phyloP scores from a whole-genome alignment of 2,888 invertebrate species.

The Subacronicta megacephala region DNA sequence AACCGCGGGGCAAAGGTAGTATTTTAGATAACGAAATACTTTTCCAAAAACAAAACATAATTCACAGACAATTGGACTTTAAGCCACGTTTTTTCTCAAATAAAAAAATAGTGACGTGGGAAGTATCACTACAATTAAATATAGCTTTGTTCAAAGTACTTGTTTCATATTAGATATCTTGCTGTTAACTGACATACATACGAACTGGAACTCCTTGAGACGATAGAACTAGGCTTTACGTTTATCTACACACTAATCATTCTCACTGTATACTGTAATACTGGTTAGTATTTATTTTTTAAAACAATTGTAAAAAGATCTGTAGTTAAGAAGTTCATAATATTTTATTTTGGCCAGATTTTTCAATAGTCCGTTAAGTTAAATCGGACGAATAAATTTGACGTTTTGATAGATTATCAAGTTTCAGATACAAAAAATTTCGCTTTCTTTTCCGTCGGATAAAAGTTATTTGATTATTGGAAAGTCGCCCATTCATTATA shows the following conservation, averaged over 20 bases:
- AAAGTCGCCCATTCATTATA: no score
- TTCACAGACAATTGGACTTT: slow-evolving; percentile 36
- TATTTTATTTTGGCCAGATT: no score
- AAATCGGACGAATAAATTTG: no score
- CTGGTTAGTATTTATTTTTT: slow-evolving; percentile 8
- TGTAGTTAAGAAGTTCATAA: not conserved
- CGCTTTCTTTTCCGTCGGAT: no score
- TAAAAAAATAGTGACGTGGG: slow-evolving; percentile 36
- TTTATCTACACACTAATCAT: slow-evolving; percentile 42
- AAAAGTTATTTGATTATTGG: no score
- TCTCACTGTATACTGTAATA: slow-evolving; percentile 36
- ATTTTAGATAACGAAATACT: no score
- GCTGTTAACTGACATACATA: slow-evolving; percentile 46
- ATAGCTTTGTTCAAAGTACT: slow-evolving; percentile 37
- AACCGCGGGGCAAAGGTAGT: no score
- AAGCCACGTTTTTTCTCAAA: slow-evolving; percentile 45
- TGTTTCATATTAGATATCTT: slow-evolving; percentile 23
- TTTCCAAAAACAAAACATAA: slow-evolving; percentile 7
- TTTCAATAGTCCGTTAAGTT: no score
- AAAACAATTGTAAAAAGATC: slow-evolving; percentile 20
- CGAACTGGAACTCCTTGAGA: slow-evolving; percentile 52
- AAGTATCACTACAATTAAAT: slow-evolving; percentile 34
- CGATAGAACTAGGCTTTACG: slow-evolving; percentile 38
- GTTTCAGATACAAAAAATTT: no score
- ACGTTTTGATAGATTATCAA: no score